These are phyloP conservation scores for Paramisgurnus dabryanus DNA, from an alignment of 2,113 vertebrate species.

Conservation along the genomic window DNA sequence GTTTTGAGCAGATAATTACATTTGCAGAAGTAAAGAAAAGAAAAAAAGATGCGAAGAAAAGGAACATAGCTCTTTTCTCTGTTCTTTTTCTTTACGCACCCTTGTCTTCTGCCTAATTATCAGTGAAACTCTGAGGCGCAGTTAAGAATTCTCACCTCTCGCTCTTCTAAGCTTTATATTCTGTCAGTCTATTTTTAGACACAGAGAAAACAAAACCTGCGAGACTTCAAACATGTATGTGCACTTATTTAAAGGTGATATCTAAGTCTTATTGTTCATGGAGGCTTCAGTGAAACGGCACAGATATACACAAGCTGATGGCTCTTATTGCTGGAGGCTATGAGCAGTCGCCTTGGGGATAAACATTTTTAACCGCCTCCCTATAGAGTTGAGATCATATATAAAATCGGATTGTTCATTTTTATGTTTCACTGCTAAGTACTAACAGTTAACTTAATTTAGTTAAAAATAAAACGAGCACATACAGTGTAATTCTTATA, in stretches of 20 bases:
- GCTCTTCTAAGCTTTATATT: slow-evolving; percentile 21
- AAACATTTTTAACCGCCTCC: slow-evolving; percentile 15
- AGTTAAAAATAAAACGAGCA: too few species aligned
- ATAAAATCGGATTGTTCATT: slow-evolving; percentile 7
- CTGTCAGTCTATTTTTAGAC: slow-evolving; percentile 14
- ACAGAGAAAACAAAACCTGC: background rate
- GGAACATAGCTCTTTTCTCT: slow-evolving; percentile 9
- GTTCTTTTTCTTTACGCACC: slow-evolving; percentile 22
- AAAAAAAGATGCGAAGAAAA: slow-evolving; percentile 23
- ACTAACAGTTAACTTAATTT: too few species aligned
- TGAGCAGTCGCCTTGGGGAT: slow-evolving; percentile 21
- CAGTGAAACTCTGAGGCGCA: slow-evolving; percentile 18
- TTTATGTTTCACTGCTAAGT: background rate
- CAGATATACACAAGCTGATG: slow-evolving; percentile 10
- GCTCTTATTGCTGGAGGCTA: slow-evolving; percentile 14
- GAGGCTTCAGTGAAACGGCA: background rate
- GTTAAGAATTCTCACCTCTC: slow-evolving; percentile 21
- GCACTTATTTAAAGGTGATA: slow-evolving; percentile 32
- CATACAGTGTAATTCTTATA: too few species aligned
- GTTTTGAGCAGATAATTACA: slow-evolving; percentile 41
- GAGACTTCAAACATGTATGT: slow-evolving; percentile 6
- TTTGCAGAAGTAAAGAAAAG: slow-evolving; percentile 33
- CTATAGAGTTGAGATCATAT: slow-evolving; percentile 22
- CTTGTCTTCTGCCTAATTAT: slow-evolving; percentile 41
- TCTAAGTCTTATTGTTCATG: slow-evolving; percentile 14